Evolutionary conservation across 2,888 invertebrate species (phyloP).

Genomic region (Acrobasis consociella): DNA sequence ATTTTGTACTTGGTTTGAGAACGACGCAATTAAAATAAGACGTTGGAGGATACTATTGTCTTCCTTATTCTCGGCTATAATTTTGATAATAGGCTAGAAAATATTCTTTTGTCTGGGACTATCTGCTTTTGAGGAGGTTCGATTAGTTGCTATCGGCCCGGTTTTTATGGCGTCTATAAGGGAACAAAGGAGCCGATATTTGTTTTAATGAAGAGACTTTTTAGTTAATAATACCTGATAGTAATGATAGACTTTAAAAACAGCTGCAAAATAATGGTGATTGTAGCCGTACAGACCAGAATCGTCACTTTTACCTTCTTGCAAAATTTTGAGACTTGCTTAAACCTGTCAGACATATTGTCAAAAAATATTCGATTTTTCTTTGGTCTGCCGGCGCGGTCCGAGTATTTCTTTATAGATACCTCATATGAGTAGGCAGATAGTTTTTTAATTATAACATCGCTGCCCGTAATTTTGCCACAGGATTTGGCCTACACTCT

Average conservation of each 20-base stretch:
- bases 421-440: no score
- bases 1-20: constrained; percentile 29
- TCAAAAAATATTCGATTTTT: no score
- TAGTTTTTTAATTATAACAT: no score
- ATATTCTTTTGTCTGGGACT: constrained; percentile 76
- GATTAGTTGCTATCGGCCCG: constrained; percentile 56
- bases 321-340: no score
- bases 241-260: background rate
- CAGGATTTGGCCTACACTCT: no score
- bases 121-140: constrained; percentile 69
- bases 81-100: constrained; percentile 81
- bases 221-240: constrained; percentile 39
- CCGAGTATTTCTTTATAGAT: no score
- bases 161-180: constrained; percentile 62
- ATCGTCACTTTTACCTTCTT: no score
- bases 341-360: no score
- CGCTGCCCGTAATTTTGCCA: no score
- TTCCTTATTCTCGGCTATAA: constrained; percentile 66
- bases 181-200: constrained; percentile 50
- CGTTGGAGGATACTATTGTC: constrained; percentile 62
- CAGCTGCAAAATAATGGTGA: no score
- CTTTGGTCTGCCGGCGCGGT: no score
- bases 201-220: constrained; percentile 49
- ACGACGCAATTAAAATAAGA: constrained; percentile 75
- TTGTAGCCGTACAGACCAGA: no score